Conservation (phyloP, 2,888 invertebrate genomes). For the Dinocampus coccinellae region DNA sequence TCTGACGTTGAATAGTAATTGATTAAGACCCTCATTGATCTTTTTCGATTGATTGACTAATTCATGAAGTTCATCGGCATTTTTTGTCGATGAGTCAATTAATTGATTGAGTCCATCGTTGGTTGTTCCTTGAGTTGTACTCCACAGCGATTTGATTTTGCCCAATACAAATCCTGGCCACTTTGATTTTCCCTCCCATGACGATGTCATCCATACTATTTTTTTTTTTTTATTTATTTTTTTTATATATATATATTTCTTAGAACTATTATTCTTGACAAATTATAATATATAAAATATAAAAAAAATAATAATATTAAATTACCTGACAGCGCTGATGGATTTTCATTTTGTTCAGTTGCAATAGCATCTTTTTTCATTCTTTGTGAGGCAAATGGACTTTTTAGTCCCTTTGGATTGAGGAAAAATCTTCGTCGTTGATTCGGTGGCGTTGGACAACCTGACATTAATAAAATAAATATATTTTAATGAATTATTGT, state of each 20-base stretch:
- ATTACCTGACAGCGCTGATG: conserved; percentile 81
- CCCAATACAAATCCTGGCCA: conserved; percentile 87
- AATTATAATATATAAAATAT: no score
- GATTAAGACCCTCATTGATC: conserved; percentile 30
- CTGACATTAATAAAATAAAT: conserved; percentile 47
- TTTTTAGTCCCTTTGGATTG: conserved; percentile 83
- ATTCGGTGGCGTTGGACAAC: conserved; percentile 85
- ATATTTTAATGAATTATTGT: background rate
- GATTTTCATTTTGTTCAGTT: conserved; percentile 72
- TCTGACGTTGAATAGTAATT: conserved; percentile 21
- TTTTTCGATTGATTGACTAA: conserved; percentile 42
- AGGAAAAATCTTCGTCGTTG: conserved; percentile 84
- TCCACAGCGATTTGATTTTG: conserved; percentile 91
- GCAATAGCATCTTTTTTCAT: conserved; percentile 58
- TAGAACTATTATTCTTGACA: background rate
- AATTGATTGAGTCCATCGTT: conserved; percentile 86
- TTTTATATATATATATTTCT: conserved; percentile 9
- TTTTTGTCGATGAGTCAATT: conserved; percentile 71
- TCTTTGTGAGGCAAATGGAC: conserved; percentile 76
- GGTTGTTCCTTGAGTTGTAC: conserved; percentile 80
- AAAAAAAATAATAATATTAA: conserved; percentile 14
- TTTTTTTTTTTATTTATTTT: conserved; percentile 45
- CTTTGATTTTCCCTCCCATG: conserved; percentile 72
- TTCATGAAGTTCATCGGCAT: conserved; percentile 40
- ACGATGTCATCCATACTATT: conserved; percentile 68